A percentile compares a stretch with the other conserved stretches of the same genome.
phyloP scores from a whole-genome alignment of 1,140 invertebrate species.

The Drosophila gunungcola region DNA sequence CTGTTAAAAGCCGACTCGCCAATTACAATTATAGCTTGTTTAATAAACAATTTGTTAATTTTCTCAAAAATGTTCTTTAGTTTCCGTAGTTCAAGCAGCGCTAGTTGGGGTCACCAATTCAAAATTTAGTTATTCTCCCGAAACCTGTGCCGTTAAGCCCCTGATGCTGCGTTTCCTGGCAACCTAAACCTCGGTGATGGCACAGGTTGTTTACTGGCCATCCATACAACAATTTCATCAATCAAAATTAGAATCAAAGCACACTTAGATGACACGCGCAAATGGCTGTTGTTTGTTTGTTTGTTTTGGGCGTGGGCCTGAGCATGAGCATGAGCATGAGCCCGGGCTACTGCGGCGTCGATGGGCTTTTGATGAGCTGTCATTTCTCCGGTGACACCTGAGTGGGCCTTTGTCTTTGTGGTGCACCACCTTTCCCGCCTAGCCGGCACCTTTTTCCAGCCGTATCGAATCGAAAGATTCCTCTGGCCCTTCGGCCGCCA shows the following conservation, averaged over 20 bases:
- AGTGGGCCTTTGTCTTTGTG: constrained; percentile 22
- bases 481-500: background rate
- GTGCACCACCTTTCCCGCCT: background rate
- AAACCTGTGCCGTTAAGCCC: background rate
- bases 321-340: background rate
- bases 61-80: too few species aligned
- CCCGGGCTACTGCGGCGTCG: background rate
- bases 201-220: background rate
- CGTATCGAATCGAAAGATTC: background rate
- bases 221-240: constrained; percentile 49
- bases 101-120: too few species aligned
- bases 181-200: background rate
- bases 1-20: too few species aligned
- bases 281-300: constrained; percentile 46
- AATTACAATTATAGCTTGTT: too few species aligned
- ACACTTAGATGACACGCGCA: constrained; percentile 47
- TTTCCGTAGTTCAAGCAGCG: too few species aligned
- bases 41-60: too few species aligned
- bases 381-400: constrained; percentile 55
- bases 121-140: too few species aligned
- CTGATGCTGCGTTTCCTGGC: constrained; percentile 4
- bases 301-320: too few species aligned
- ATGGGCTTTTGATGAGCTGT: constrained; percentile 55
- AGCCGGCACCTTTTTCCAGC: too few species aligned
- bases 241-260: constrained; percentile 75